These are phyloP conservation scores for Ectemnius cavifrons DNA, from an alignment of 2,888 invertebrate genomes.

Conservation along the genomic window DNA sequence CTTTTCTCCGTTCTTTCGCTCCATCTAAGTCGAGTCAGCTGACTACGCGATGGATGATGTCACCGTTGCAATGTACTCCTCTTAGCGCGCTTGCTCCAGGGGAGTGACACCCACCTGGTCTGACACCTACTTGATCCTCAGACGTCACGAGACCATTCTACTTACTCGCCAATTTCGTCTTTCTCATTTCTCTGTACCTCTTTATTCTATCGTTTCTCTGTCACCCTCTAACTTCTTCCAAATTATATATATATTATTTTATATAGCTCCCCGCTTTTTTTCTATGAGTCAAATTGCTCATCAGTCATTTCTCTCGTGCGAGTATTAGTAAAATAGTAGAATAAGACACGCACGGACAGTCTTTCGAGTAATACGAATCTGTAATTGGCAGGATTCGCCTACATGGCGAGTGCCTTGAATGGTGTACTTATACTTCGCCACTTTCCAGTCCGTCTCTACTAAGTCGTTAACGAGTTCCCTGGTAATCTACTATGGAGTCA, in stretches of 20 bases:
- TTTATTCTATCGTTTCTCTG: slow-evolving; percentile 1
- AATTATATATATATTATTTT: too few relatives aligned
- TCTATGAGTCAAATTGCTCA: too few relatives aligned
- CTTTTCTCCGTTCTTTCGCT: slow-evolving; percentile 74
- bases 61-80: slow-evolving; percentile 70
- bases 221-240: neutral
- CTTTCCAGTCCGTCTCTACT: slow-evolving; percentile 54
- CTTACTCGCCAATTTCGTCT: slow-evolving; percentile 37
- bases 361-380: slow-evolving; percentile 41
- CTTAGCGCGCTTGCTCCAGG: slow-evolving; percentile 38
- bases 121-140: slow-evolving; percentile 59
- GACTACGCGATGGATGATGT: slow-evolving; percentile 72
- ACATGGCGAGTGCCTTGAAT: slow-evolving; percentile 55
- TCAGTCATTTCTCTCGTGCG: slow-evolving; percentile 50
- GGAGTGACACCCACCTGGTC: slow-evolving; percentile 61
- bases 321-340: slow-evolving; percentile 60
- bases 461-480: slow-evolving; percentile 61
- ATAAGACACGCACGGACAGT: slow-evolving; percentile 50
- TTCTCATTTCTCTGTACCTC: neutral
- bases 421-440: slow-evolving; percentile 52
- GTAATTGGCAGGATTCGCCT: slow-evolving; percentile 64
- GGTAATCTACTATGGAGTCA: slow-evolving; percentile 20
- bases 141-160: slow-evolving; percentile 59
- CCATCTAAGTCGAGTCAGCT: slow-evolving; percentile 77
- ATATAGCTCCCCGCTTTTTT: neutral